Evolutionary conservation across 2,888 invertebrate species (phyloP), one percentile per base, ranked within the genome.

Genomic region (Epirrhoe tristata): DNA sequence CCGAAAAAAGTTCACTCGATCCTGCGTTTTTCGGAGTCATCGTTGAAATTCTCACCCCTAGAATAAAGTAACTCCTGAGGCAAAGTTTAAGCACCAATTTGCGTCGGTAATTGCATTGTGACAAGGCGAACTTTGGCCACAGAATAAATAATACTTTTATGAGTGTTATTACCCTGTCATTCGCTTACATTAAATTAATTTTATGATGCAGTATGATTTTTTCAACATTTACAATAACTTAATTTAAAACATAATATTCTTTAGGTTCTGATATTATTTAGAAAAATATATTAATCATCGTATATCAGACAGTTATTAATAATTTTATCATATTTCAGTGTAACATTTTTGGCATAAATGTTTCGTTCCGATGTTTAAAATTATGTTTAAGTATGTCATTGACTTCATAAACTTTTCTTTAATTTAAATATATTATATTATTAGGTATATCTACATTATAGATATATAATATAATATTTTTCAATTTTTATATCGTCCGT

Each of bases 41-140:
- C 8, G 17, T 43, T n/a, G n/a, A 55, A 14, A 16, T 7, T 56
- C 36, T 52, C 67, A 61, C 64, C 67, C 67, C 64, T 64, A 61
- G 36, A 24, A 24, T 50, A 60, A 63, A 60, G 53, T 64, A 67
- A 64, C 63, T 73, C 57, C 71, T 67, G 65, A 54, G 74, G 71
- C 71, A 61, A 74, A 74, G 71, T 73, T 74, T 65, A 67, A 73
- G 73, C 58, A 75, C 68, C 74, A 74, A 74, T 76, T 76, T 74
- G 73, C 73, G 70, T 67, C 67, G 63, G 70, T 72, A 77, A 78
- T 73, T 75, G 66, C 68, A 71, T 74, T 77, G 69, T 74, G 73
- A 77, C 77, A 79, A 80, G 77, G 77, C 60, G 46, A 80, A 75
- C 77, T 61, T 72, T 63, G 48, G 51, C 51, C 58, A 61, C 58